Evolutionary conservation across 1,140 invertebrate species (phyloP).

Genomic region (Zaprionus inermis): DNA sequence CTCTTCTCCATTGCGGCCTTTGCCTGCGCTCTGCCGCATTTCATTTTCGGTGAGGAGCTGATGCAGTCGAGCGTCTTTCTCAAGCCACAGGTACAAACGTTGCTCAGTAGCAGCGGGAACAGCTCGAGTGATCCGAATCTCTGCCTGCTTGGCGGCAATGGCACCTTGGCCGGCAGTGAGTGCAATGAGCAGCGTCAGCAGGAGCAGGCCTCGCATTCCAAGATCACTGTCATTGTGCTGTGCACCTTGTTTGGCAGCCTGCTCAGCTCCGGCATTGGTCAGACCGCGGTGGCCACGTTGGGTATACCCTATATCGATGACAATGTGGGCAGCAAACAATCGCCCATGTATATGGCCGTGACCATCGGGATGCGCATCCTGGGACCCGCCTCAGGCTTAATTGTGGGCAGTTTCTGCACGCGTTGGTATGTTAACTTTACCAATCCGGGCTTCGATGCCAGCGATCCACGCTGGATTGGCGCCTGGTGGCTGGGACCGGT

Average conservation of each 20-base stretch:
- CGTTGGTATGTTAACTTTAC: conserved; percentile 93
- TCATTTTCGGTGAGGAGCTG: conserved; percentile 90
- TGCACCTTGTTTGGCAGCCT: conserved; percentile 94
- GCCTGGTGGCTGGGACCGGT: conserved; percentile 96
- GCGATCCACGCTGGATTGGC: conserved; percentile 95
- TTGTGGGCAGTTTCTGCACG: conserved; percentile 95
- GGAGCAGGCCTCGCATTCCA: conserved; percentile 88
- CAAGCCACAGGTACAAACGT: conserved; percentile 38
- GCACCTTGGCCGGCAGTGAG: conserved; percentile 68
- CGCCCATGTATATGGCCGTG: conserved; percentile 96
- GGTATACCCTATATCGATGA: conserved; percentile 97
- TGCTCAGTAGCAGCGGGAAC: not conserved
- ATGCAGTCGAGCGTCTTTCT: conserved; percentile 76
- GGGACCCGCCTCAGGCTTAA: conserved; percentile 95
- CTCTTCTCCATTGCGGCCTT: conserved; percentile 94
- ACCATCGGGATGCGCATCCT: conserved; percentile 96
- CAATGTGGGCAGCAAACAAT: conserved; percentile 95
- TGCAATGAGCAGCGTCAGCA: conserved; percentile 86
- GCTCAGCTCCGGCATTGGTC: conserved; percentile 95
- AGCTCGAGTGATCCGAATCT: conserved; percentile 67
- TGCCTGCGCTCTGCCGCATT: conserved; percentile 93
- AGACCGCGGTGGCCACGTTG: conserved; percentile 96
- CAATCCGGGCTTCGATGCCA: conserved; percentile 90
- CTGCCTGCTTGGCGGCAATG: conserved; percentile 63
- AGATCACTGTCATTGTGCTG: conserved; percentile 91